Evolutionary conservation across 92 coral and sea anemone species (phyloP).

Genomic region (Bergia puertoricense): DNA sequence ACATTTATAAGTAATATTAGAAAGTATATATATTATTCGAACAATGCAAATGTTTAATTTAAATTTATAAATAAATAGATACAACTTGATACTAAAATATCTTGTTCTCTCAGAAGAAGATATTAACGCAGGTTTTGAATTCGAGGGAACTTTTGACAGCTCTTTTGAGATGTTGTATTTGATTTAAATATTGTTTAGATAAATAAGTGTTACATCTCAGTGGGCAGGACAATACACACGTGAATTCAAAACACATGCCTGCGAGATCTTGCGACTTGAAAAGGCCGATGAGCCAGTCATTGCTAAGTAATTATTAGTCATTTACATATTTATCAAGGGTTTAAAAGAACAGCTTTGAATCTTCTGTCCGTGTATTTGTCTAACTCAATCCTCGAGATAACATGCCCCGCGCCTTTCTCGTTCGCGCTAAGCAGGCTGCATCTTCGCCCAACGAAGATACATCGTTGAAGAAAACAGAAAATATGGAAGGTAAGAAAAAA

Average conservation of each 20-base stretch:
- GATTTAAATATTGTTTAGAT: conserved; percentile 42
- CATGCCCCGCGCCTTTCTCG: conserved; percentile 87
- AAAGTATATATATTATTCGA: conserved; percentile 1
- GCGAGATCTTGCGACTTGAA: conserved; percentile 42
- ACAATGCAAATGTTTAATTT: conserved; percentile 67
- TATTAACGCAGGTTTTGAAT: background rate
- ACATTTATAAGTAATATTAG: conserved; percentile 51
- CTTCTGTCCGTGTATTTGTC: conserved; percentile 45
- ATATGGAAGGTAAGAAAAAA: conserved; percentile 49
- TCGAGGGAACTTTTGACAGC: background rate
- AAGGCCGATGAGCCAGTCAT: conserved; percentile 50
- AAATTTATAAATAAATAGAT: conserved; percentile 55
- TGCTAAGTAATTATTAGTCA: conserved; percentile 68
- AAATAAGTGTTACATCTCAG: conserved; percentile 44
- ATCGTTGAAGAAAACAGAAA: conserved; percentile 14
- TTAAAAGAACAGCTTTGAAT: conserved; percentile 68
- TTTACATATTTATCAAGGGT: conserved; percentile 74
- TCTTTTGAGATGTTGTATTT: conserved; percentile 18
- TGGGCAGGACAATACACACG: conserved; percentile 40
- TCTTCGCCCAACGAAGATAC: conserved; percentile 27
- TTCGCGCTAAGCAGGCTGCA: conserved; percentile 63
- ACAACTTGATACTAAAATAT: conserved; percentile 32
- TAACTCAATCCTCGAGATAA: conserved; percentile 6
- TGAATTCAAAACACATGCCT: conserved; percentile 48
- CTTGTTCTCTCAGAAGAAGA: background rate